Evolutionary conservation across 2,797 vertebrate genomes (phyloP), one percentile per base, ranked within the genome.

Genomic region (Sebastolobus altivelis): DNA sequence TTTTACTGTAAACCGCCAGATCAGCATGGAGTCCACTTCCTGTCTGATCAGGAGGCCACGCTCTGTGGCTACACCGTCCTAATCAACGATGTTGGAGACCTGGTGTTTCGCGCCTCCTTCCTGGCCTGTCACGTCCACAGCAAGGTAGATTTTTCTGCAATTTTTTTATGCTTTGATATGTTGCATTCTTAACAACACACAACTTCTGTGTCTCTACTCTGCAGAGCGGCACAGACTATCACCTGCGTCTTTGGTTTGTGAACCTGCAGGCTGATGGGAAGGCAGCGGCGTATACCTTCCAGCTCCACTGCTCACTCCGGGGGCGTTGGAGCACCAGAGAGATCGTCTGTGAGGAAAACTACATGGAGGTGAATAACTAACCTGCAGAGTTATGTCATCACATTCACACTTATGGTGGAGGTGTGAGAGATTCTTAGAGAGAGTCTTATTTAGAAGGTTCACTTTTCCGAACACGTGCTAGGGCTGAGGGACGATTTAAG

Each of bases 281-380:
- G 55, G 75, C 77, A 66, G 72, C 66, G 16, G 89, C 65, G 6
- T 93, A 93, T 52, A 91, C 72, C 7, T 83, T 94, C 37, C 88
- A 91, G n/a, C 87, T 96, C 88, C 86, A 70, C 62, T 95, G 95
- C 61, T 67, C 92, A 1, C 87, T 91, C 3, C 29, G 67, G 33
- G 68, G 73, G 25, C 72, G 35, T 4, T 94, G 94, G 95, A 87
- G 90, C 80, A 56, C 85, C 22, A 93, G 95, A 77, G 94, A 95
- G 88, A 92, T 94, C 4, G 49, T 95, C 43, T 96, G 94, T 10
- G 96, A 95, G 83, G 95, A 96, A 84, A 96, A 94, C 85, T 95
- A 96, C 86, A 93, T 96, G 95, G 95, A 96, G 92, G 95, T 94
- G 91, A 77, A 22, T 54, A 3, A 43, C 11, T 52, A 1, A 54